Evolutionary conservation across 2,113 vertebrate species (phyloP).

Genomic region (Poeciliopsis occidentalis): DNA sequence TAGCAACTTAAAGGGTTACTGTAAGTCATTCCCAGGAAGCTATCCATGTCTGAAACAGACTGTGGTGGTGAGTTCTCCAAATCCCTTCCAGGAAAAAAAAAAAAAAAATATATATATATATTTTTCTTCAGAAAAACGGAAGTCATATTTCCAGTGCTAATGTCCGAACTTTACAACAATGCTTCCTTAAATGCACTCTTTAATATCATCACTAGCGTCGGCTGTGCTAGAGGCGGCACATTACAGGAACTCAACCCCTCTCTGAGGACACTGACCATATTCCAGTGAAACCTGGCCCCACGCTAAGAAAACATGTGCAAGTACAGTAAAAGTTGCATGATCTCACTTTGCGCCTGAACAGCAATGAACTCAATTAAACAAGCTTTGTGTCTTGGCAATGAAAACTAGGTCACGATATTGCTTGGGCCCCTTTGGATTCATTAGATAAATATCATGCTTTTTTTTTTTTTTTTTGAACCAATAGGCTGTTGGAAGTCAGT

Average conservation of each 20-base stretch:
- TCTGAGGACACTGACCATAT: constrained; percentile 7
- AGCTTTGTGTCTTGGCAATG: constrained; percentile 42
- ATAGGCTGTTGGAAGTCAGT: not conserved
- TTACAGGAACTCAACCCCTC: constrained; percentile 16
- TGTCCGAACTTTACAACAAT: not conserved
- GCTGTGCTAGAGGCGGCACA: constrained; percentile 14
- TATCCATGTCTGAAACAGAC: constrained; percentile 51
- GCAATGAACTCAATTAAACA: constrained; percentile 49
- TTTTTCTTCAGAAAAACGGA: constrained; percentile 32
- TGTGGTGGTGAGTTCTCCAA: constrained; percentile 44
- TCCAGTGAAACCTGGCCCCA: constrained; percentile 49
- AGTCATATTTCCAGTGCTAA: constrained; percentile 36
- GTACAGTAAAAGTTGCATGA: constrained; percentile 53
- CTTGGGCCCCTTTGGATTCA: constrained; percentile 12
- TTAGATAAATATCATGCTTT: constrained; percentile 31
- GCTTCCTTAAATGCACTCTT: not conserved
- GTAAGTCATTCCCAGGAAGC: constrained; percentile 41
- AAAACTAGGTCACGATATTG: constrained; percentile 57
- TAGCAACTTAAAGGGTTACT: constrained; percentile 45
- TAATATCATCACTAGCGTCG: not conserved
- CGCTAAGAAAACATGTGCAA: constrained; percentile 61
- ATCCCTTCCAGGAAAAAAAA: constrained; percentile 27
- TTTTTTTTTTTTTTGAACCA: not conserved
- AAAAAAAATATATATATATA: constrained; percentile 1
- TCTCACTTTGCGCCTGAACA: constrained; percentile 67